Conservation (phyloP, 2,797 vertebrate genomes). For the Labeo calbasu region DNA sequence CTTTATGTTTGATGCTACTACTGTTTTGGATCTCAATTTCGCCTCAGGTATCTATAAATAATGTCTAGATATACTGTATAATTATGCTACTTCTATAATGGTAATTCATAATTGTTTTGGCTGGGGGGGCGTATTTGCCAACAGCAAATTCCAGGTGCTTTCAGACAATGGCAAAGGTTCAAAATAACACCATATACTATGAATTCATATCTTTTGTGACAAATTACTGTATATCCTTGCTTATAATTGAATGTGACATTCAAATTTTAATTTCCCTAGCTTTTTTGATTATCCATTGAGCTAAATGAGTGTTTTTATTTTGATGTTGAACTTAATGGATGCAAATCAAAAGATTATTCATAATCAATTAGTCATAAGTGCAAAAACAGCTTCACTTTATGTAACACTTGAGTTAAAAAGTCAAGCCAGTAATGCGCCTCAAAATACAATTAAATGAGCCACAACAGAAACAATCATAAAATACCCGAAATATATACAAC, state of each 20-base stretch:
- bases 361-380: not conserved
- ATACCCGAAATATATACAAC: not conserved
- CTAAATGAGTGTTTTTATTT: not conserved
- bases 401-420: not conserved
- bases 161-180: conserved; percentile 17
- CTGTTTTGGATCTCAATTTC: not conserved
- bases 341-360: not conserved
- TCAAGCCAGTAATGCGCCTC: not conserved
- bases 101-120: conserved; percentile 22
- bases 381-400: not conserved
- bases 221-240: not conserved
- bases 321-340: not conserved
- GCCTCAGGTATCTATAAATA: conserved; percentile 35
- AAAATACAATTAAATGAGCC: not conserved
- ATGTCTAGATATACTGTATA: not conserved
- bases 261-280: not conserved
- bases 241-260: not conserved
- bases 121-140: not conserved
- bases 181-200: conserved; percentile 11
- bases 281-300: not conserved
- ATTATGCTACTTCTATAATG: conserved; percentile 10
- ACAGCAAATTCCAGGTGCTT: conserved; percentile 20
- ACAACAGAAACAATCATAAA: not conserved
- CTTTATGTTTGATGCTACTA: conserved; percentile 7
- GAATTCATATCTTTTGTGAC: not conserved